Conservation (phyloP, 2,113 vertebrate genomes). For the Polypterus bichir region DNA sequence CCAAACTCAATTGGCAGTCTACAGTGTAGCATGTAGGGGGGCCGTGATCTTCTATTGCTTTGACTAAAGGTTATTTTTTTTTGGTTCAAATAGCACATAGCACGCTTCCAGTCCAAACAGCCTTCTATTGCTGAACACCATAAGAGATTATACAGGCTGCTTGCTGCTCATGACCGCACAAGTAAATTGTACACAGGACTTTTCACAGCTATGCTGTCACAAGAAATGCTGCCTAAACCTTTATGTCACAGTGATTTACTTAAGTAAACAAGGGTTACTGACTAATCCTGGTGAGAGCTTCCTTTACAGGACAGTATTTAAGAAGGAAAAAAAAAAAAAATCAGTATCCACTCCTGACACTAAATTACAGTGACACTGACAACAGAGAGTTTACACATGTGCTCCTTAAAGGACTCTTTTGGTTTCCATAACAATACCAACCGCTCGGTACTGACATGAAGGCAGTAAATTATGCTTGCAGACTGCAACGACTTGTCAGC, state of each 20-base stretch:
- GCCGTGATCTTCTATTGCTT: no score
- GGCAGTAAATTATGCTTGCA: neutral
- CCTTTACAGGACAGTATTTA: neutral
- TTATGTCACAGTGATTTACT: constrained; percentile 1
- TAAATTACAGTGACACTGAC: constrained; percentile 5
- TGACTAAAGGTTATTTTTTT: no score
- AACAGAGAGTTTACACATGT: neutral
- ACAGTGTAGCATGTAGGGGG: no score
- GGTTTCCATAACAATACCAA: neutral
- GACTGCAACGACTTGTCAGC: neutral
- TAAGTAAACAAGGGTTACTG: constrained; percentile 1
- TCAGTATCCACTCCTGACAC: neutral
- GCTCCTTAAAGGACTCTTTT: neutral
- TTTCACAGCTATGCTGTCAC: neutral
- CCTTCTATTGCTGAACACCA: no score
- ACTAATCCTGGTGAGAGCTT: constrained; percentile 1
- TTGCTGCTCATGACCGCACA: no score
- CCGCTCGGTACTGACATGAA: neutral
- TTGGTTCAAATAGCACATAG: no score
- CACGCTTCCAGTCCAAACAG: no score
- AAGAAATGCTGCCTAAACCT: neutral
- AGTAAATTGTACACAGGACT: neutral
- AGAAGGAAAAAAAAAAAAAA: neutral
- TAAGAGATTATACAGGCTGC: no score
- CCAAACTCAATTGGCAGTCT: no score